These are phyloP conservation scores for Trichomalopsis sarcophagae DNA, from an alignment of 1,140 invertebrate species.

Conservation along the genomic window DNA sequence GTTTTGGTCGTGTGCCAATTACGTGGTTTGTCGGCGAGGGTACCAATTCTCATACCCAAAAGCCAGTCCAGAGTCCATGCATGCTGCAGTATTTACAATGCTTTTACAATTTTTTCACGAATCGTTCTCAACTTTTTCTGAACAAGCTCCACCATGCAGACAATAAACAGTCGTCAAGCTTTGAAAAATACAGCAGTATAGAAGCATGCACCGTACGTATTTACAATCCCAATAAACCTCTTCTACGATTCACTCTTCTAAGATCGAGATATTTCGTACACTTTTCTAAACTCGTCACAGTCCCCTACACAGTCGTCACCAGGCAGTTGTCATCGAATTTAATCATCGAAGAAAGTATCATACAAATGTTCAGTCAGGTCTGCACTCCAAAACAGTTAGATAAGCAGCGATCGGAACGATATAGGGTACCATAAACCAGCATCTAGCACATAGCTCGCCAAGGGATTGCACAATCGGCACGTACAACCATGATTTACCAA, in stretches of 20 bases:
- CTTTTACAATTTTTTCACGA: slow-evolving; percentile 13
- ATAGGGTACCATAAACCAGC: slow-evolving; percentile 32
- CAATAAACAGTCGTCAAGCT: not conserved
- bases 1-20: slow-evolving; percentile 36
- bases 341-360: not conserved
- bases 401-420: slow-evolving; percentile 55
- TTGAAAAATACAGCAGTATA: slow-evolving; percentile 49
- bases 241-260: too few relatives aligned
- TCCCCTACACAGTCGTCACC: too few relatives aligned
- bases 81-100: slow-evolving; percentile 62
- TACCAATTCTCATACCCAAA: not conserved
- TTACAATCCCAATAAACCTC: slow-evolving; percentile 1
- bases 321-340: too few relatives aligned
- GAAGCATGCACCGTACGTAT: slow-evolving; percentile 60
- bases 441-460: not conserved
- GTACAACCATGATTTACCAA: not conserved
- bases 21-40: not conserved
- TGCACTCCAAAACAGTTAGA: slow-evolving; percentile 58
- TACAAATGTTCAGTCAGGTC: slow-evolving; percentile 62
- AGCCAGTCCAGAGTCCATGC: slow-evolving; percentile 62
- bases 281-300: too few relatives aligned
- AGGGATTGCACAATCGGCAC: not conserved
- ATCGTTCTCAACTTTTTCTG: not conserved
- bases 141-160: slow-evolving; percentile 16
- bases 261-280: too few relatives aligned